A percentile compares a stretch with the other conserved stretches of the same genome.
Conservation (phyloP, 2,888 invertebrate genomes). For the Tortricodes alternella region DNA sequence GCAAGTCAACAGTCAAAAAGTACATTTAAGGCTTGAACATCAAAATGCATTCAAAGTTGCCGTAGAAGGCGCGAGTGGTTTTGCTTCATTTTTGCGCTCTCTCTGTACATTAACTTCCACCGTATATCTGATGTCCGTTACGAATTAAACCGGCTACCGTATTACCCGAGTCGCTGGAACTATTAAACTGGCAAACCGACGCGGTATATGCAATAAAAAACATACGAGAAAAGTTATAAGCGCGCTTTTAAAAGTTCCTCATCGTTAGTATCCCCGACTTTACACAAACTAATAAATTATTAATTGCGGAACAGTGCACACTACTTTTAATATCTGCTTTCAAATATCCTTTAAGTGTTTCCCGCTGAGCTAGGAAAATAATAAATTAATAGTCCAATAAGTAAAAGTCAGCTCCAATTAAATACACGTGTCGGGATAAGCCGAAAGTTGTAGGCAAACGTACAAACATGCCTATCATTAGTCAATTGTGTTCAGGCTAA, state of each 20-base stretch:
- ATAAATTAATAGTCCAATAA: too few species aligned
- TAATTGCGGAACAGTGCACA: not conserved
- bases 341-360: not conserved
- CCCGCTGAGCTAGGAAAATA: not conserved
- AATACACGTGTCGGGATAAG: too few species aligned
- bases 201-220: conserved; percentile 34
- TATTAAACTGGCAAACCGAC: conserved; percentile 33
- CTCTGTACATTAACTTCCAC: conserved; percentile 36
- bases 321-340: not conserved
- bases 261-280: conserved; percentile 23
- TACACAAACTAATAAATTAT: conserved; percentile 4
- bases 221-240: conserved; percentile 24
- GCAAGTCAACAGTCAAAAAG: conserved; percentile 19
- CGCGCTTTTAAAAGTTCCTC: conserved; percentile 16
- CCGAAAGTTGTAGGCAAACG: too few species aligned
- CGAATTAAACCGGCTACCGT: conserved; percentile 51
- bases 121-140: conserved; percentile 43
- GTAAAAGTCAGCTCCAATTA: too few species aligned
- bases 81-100: conserved; percentile 40
- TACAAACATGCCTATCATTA: too few species aligned
- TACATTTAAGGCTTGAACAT: conserved; percentile 20
- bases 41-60: conserved; percentile 29
- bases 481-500: too few species aligned
- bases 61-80: conserved; percentile 33
- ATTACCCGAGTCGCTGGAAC: conserved; percentile 38